A percentile compares a stretch with the other conserved stretches of the same genome.
Evolutionary conservation across 2,888 invertebrate genomes (phyloP).

Genomic region (Brenthis hecate): DNA sequence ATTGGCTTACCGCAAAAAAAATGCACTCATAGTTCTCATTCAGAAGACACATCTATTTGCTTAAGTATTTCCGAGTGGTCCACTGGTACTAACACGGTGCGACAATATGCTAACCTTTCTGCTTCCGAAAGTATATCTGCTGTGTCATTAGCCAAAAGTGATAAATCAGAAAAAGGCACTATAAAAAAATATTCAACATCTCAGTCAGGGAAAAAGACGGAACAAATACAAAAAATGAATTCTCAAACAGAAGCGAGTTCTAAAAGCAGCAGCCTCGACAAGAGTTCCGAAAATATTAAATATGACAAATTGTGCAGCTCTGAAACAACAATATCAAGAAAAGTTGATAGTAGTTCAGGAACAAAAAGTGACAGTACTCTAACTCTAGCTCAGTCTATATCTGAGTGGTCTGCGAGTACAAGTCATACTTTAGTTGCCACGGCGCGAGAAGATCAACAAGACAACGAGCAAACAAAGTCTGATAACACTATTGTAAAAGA

Average conservation of each 20-base stretch:
- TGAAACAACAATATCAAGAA: slow-evolving; percentile 78
- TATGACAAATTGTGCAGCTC: slow-evolving; percentile 85
- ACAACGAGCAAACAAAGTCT: slow-evolving; percentile 71
- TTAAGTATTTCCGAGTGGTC: slow-evolving; percentile 94
- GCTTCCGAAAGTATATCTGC: slow-evolving; percentile 85
- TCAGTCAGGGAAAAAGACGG: slow-evolving; percentile 78
- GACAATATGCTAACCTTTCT: slow-evolving; percentile 89
- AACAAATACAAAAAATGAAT: slow-evolving; percentile 69
- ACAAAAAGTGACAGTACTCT: slow-evolving; percentile 91
- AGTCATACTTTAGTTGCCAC: slow-evolving; percentile 88
- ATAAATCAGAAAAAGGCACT: slow-evolving; percentile 82
- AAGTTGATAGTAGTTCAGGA: slow-evolving; percentile 85
- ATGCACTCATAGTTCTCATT: slow-evolving; percentile 91
- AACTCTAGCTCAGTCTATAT: slow-evolving; percentile 89
- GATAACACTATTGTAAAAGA: slow-evolving; percentile 77
- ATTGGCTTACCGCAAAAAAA: slow-evolving; percentile 90
- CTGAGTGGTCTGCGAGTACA: slow-evolving; percentile 92
- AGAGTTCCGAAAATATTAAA: slow-evolving; percentile 77
- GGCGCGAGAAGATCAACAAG: slow-evolving; percentile 71
- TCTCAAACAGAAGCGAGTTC: slow-evolving; percentile 79
- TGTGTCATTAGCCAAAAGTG: slow-evolving; percentile 83
- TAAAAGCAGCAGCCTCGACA: slow-evolving; percentile 83
- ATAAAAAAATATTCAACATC: slow-evolving; percentile 83
- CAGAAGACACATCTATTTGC: slow-evolving; percentile 93
- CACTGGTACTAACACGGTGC: slow-evolving; percentile 92